A percentile compares a stretch with the other conserved stretches of the same genome.
Conservation (phyloP, 64 coral and sea anemone species). For the Platygyra sinensis region DNA sequence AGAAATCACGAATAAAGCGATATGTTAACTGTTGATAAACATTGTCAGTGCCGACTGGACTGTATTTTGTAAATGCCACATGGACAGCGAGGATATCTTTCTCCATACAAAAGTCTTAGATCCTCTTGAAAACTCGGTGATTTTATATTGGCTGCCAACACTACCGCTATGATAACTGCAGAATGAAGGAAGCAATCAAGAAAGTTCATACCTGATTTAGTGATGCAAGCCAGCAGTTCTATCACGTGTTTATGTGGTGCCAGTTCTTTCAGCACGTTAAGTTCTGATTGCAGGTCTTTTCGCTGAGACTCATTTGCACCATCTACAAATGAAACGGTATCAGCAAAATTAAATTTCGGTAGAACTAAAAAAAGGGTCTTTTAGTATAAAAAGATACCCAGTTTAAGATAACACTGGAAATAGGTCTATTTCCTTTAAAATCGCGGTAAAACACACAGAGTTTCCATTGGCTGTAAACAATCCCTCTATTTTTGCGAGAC, state of each 20-base stretch:
- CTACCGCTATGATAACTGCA: not conserved
- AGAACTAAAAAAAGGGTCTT: not conserved
- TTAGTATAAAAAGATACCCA: too few species aligned
- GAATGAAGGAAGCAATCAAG: not conserved
- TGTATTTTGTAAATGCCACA: not conserved
- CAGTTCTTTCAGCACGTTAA: constrained; percentile 7
- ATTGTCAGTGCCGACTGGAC: too few species aligned
- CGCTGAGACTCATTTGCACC: not conserved
- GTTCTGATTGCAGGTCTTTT: constrained; percentile 43
- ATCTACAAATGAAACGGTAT: not conserved
- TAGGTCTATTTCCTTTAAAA: too few species aligned
- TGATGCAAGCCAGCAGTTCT: constrained; percentile 27
- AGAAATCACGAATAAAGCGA: too few species aligned
- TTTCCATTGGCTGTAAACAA: too few species aligned
- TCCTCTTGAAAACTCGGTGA: not conserved
- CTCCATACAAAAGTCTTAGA: not conserved
- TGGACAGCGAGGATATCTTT: not conserved
- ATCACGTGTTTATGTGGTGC: constrained; percentile 44
- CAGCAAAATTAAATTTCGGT: not conserved
- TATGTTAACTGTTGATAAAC: too few species aligned
- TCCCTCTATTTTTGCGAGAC: too few species aligned
- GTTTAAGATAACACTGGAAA: too few species aligned
- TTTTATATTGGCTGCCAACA: not conserved
- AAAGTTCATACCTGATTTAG: constrained; percentile 1
- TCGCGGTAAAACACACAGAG: too few species aligned